These are phyloP conservation scores for Pelecanus crispus DNA, from an alignment of 2,113 vertebrate species.

Conservation along the genomic window DNA sequence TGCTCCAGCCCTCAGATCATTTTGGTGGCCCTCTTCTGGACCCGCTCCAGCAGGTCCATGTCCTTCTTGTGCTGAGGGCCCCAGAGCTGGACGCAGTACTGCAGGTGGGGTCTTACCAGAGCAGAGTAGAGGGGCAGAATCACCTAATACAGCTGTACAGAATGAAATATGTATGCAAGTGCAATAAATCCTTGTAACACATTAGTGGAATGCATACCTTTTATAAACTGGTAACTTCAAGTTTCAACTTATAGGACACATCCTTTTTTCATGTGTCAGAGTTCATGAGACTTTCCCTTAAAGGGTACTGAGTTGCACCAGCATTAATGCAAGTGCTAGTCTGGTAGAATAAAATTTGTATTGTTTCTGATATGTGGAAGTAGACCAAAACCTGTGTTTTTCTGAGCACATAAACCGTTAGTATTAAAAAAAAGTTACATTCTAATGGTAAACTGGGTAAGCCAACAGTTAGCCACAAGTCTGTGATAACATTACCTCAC, in stretches of 20 bases:
- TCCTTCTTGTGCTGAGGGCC: too few relatives aligned
- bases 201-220: not conserved
- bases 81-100: too few relatives aligned
- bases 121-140: too few relatives aligned
- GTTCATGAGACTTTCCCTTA: not conserved
- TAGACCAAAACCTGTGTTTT: not conserved
- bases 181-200: not conserved
- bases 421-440: not conserved
- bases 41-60: too few relatives aligned
- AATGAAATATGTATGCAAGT: not conserved
- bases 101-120: too few relatives aligned
- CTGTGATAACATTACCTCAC: not conserved
- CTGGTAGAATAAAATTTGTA: not conserved
- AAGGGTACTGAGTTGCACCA: fast-evolving
- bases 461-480: not conserved
- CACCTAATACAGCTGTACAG: not conserved
- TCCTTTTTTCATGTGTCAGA: not conserved
- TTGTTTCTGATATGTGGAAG: not conserved
- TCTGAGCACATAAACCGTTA: not conserved
- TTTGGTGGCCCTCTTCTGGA: too few relatives aligned
- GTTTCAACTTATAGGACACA: not conserved
- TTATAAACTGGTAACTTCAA: not conserved
- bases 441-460: not conserved
- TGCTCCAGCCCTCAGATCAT: too few relatives aligned
- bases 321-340: fast-evolving